Percentiles rank a stretch among this genome's conserved stretches.
Conservation (phyloP, 92 coral and sea anemone genomes). For the Umimayanthus chanpuru region DNA sequence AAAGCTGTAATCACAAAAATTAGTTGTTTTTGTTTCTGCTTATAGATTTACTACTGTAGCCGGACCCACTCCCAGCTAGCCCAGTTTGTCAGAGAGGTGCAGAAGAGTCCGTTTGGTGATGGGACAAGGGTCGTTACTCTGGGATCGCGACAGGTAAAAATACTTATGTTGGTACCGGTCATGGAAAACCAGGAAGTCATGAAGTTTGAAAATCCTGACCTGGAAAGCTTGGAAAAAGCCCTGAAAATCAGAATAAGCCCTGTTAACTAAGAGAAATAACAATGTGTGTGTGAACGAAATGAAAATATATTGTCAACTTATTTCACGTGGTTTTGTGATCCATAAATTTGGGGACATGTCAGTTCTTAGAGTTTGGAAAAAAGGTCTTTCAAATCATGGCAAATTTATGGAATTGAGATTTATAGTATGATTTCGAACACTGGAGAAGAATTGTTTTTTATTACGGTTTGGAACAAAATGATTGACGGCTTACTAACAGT, state of each 20-base stretch:
- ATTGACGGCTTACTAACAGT: neutral
- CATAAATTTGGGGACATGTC: no score
- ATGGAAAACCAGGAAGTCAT: neutral
- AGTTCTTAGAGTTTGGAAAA: no score
- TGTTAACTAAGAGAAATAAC: no score
- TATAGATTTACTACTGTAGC: conserved; percentile 93
- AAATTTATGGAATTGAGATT: neutral
- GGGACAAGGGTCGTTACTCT: conserved; percentile 87
- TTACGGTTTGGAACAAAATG: neutral
- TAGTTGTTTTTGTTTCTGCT: neutral
- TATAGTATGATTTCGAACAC: neutral
- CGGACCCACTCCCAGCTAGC: conserved; percentile 98
- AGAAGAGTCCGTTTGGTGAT: conserved; percentile 84
- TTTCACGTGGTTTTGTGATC: no score
- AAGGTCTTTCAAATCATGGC: neutral
- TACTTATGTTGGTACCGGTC: neutral
- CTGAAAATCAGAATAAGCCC: no score
- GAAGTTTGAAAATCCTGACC: no score
- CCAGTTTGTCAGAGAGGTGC: conserved; percentile 95
- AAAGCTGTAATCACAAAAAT: neutral
- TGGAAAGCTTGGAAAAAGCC: no score
- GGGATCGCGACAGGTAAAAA: conserved; percentile 88
- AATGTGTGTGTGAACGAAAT: no score
- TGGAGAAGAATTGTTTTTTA: neutral
- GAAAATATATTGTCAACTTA: no score